phyloP scores from a whole-genome alignment of 2,797 vertebrate species.

The Myiotriccus ornatus region DNA sequence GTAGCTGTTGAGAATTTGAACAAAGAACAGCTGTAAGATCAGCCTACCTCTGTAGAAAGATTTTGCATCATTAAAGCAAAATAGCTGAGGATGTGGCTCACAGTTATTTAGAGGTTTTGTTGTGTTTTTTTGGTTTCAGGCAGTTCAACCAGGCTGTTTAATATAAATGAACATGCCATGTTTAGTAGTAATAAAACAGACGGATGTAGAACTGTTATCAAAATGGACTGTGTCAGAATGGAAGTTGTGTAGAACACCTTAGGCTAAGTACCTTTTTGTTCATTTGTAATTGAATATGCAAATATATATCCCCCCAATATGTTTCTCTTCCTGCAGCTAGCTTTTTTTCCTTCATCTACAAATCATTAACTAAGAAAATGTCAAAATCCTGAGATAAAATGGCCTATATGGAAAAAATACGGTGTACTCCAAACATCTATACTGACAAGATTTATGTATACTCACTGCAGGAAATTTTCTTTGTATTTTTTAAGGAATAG shows the following conservation, averaged over 20 bases:
- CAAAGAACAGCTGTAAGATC: not conserved
- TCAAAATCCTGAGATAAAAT: not conserved
- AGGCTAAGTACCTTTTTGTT: not conserved
- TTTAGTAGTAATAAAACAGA: slow-evolving; percentile 37
- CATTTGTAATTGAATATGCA: not conserved
- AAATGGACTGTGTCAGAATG: not conserved
- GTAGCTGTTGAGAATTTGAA: not conserved
- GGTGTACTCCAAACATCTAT: not conserved
- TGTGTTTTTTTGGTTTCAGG: not conserved
- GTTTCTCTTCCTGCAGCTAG: not conserved
- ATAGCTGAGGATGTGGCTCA: not conserved
- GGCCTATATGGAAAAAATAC: not conserved
- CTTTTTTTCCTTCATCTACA: not conserved
- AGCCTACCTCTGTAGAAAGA: not conserved
- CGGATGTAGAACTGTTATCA: not conserved
- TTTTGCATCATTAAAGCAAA: not conserved
- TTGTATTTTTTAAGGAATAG: not conserved
- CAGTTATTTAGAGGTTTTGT: not conserved
- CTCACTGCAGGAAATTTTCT: not conserved
- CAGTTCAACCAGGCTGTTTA: not conserved
- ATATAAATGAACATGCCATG: not conserved
- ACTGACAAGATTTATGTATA: not conserved
- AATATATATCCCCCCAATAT: not conserved
- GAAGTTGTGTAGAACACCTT: slow-evolving; percentile 22
- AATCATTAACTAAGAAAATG: not conserved